phyloP scores from a whole-genome alignment of 2,888 invertebrate species.

The Meta bourneti region DNA sequence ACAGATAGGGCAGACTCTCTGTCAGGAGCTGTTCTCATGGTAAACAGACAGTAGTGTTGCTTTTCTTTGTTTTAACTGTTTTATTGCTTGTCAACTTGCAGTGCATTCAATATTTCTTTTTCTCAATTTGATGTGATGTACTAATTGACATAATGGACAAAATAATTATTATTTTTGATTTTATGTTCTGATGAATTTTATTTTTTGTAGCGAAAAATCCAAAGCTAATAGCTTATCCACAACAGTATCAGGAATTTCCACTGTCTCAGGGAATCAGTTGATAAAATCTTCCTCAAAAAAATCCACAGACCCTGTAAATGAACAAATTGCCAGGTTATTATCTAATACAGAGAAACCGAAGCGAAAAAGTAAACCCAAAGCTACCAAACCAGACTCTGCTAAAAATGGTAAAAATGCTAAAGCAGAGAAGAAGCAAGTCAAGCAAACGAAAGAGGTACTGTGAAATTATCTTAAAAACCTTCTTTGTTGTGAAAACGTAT shows the following conservation, averaged over 20 bases:
- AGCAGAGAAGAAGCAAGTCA: constrained; percentile 53
- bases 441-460: constrained; percentile 63
- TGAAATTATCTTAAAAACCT: background rate
- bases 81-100: no score
- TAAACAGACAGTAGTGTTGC: no score
- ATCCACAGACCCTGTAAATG: constrained; percentile 64
- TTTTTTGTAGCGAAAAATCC: constrained; percentile 61
- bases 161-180: no score
- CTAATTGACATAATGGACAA: no score
- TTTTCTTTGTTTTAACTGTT: no score
- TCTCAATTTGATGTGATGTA: no score
- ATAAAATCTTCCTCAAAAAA: constrained; percentile 68
- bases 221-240: constrained; percentile 66
- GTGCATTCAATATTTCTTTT: no score
- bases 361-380: constrained; percentile 66
- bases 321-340: constrained; percentile 57
- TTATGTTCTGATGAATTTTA: background rate
- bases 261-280: constrained; percentile 71
- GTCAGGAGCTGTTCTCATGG: no score
- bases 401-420: constrained; percentile 66
- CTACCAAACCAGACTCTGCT: constrained; percentile 53
- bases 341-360: constrained; percentile 52
- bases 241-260: constrained; percentile 65
- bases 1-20: no score
- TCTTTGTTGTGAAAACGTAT: background rate